Evolutionary conservation across 1,140 invertebrate genomes (phyloP).

Genomic region (Tyrophagus putrescentiae): DNA sequence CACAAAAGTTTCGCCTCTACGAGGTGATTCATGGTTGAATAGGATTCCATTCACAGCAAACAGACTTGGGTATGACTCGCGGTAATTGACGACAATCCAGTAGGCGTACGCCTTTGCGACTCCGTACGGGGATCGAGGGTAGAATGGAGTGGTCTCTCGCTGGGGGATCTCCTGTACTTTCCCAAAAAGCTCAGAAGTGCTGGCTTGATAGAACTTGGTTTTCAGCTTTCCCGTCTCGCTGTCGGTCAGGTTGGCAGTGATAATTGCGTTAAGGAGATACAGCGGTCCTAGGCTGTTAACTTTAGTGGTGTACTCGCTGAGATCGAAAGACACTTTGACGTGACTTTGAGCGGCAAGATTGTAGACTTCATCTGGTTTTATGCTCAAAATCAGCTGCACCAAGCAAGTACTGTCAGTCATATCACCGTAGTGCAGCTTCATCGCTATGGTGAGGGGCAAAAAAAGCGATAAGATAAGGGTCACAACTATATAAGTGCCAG

Average conservation of each 20-base stretch:
- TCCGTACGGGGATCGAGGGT: constrained; percentile 97
- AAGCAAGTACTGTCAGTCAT: constrained; percentile 95
- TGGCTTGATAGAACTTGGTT: constrained; percentile 92
- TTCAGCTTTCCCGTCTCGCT: constrained; percentile 44
- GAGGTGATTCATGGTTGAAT: constrained; percentile 97
- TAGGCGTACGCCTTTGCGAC: constrained; percentile 96
- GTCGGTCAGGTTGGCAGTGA: constrained; percentile 58
- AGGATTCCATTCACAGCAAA: constrained; percentile 96
- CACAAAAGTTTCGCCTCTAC: constrained; percentile 93
- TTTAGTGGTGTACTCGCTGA: constrained; percentile 97
- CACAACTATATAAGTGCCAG: not conserved
- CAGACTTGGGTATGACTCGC: constrained; percentile 86
- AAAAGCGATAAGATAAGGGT: constrained; percentile 17
- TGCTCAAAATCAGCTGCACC: constrained; percentile 76
- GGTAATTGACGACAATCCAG: constrained; percentile 96
- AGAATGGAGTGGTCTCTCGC: constrained; percentile 94
- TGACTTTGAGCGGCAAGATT: constrained; percentile 99
- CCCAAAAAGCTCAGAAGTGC: constrained; percentile 96
- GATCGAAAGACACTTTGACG: constrained; percentile 95
- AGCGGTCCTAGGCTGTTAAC: constrained; percentile 96
- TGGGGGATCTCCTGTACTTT: constrained; percentile 92
- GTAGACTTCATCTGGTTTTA: constrained; percentile 87
- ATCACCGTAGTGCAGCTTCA: constrained; percentile 97
- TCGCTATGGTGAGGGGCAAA: constrained; percentile 36
- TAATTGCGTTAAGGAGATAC: constrained; percentile 81